Evolutionary conservation across 2,888 invertebrate species (phyloP), one percentile per base, ranked within the genome.

Genomic region (Neoascia interrupta): DNA sequence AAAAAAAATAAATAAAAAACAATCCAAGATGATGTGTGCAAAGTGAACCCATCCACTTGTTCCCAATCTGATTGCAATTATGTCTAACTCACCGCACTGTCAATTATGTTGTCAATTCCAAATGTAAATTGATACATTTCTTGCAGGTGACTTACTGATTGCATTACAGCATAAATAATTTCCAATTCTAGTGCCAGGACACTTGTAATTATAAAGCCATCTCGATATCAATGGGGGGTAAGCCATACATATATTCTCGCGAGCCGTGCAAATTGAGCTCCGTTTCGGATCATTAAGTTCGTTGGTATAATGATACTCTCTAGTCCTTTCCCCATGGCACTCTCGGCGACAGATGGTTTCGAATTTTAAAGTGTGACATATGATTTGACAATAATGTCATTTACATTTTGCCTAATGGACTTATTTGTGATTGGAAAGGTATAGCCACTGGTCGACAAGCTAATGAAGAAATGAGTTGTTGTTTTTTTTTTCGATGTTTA

Each of bases 141-240:
- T 54, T 36, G 72, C 76, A 72, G 76, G 76, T 79, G 72, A 79
- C 76, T 79, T 79, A 64, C 70, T 66, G 72, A 79, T 66, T 79
- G 76, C 72, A 54, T 79, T 72, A 58, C 58, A 26, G 45, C 34
- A 54, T 41, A 36, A 64, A 21, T 58, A 56, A 54, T 61, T 45
- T 47, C 56, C 15, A 64, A 70, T 70, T 58, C 15, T n/a, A n/a
- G 21, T 43, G 26, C 8, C 60, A 53, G 64, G 64, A 72, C 64
- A 76, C 23, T 75, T 72, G 72, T 72, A 76, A 76, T 76, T 76
- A 76, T 76, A 76, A 76, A 72, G 53, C 72, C 72, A 76, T 76
- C 76, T 56, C 53, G 18, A 36, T 37, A 11, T 3, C 31, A n/a
- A 31, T 51, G 43, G 36, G 73, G 63, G 60, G 34, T 37, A 41